phyloP scores from a whole-genome alignment of 2,797 vertebrate genomes.

The Epinephelus malabaricus region DNA sequence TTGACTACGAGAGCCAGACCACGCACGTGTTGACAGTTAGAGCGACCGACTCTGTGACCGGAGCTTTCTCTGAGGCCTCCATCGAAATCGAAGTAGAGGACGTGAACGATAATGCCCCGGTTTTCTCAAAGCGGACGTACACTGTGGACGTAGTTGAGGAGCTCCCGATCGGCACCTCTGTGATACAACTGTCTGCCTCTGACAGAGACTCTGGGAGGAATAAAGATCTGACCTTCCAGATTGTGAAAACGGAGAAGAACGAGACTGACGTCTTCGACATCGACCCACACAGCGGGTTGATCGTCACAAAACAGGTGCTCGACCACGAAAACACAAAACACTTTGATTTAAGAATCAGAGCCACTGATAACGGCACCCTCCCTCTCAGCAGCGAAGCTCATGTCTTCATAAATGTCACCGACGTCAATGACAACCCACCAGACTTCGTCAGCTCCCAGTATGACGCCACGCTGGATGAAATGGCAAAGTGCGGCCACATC shows the following conservation, averaged over 20 bases:
- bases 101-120: conserved; percentile 93
- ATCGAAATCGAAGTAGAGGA: conserved; percentile 95
- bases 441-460: conserved; percentile 92
- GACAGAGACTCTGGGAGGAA: conserved; percentile 93
- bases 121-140: conserved; percentile 89
- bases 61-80: conserved; percentile 92
- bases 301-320: conserved; percentile 88
- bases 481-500: conserved; percentile 94
- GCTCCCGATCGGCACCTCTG: conserved; percentile 88
- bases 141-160: conserved; percentile 87
- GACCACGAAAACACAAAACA: conserved; percentile 91
- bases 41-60: conserved; percentile 94
- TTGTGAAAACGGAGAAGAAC: conserved; percentile 84
- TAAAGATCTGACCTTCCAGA: conserved; percentile 89
- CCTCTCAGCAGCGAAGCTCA: conserved; percentile 89
- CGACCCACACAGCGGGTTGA: conserved; percentile 88
- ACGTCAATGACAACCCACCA: conserved; percentile 97
- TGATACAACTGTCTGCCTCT: conserved; percentile 89
- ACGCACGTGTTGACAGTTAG: conserved; percentile 90
- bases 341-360: conserved; percentile 91
- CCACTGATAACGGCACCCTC: conserved; percentile 88
- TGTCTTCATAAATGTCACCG: conserved; percentile 90
- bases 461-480: conserved; percentile 92
- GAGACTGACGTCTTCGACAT: conserved; percentile 91
- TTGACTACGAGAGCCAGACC: conserved; percentile 92